Evolutionary conservation across 2,113 vertebrate genomes (phyloP).

Genomic region (Callopanchax toddi): DNA sequence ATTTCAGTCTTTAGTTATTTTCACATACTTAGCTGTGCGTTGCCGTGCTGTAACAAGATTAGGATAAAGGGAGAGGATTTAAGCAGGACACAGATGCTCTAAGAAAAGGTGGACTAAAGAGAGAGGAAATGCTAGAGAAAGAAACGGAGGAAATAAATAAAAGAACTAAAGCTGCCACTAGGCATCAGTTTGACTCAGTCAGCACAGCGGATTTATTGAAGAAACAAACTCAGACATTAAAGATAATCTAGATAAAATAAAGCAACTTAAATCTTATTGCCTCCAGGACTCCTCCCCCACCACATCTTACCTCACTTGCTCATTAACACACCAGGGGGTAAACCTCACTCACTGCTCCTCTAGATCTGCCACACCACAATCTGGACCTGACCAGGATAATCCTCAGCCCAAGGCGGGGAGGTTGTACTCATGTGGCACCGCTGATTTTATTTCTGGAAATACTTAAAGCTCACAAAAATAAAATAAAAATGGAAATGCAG

Average conservation of each 20-base stretch:
- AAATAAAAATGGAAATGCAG: no score
- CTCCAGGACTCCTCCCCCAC: constrained; percentile 15
- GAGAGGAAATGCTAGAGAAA: neutral
- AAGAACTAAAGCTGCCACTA: constrained; percentile 1
- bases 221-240: constrained; percentile 18
- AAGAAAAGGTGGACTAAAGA: constrained; percentile 2
- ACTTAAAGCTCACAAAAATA: neutral
- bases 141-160: neutral
- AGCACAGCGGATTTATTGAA: no score
- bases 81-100: constrained; percentile 65
- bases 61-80: constrained; percentile 69
- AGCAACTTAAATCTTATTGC: neutral
- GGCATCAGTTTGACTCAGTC: neutral
- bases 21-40: constrained; percentile 49
- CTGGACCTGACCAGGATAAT: constrained; percentile 71
- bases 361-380: constrained; percentile 67
- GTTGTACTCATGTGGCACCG: neutral
- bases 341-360: constrained; percentile 51
- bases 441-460: constrained; percentile 29
- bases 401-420: constrained; percentile 39
- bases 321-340: constrained; percentile 62
- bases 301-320: neutral
- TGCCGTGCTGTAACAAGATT: constrained; percentile 75
- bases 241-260: neutral
- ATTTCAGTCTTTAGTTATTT: constrained; percentile 46